phyloP scores from a whole-genome alignment of 2,113 vertebrate genomes.

The Gavialis gangeticus region DNA sequence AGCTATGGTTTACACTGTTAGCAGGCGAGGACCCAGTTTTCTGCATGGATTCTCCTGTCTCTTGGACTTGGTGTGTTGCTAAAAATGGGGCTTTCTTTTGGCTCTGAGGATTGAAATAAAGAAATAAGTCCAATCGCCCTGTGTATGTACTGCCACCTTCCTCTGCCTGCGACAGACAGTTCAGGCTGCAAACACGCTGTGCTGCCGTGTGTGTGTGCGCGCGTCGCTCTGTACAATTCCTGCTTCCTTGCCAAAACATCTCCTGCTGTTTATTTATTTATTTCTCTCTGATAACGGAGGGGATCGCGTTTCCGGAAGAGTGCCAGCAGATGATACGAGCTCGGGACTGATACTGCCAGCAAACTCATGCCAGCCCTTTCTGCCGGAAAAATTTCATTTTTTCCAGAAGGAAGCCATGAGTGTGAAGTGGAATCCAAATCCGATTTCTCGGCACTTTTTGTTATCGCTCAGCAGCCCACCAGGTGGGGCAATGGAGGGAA shows the following conservation, averaged over 20 bases:
- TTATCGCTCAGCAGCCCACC: conserved; percentile 91
- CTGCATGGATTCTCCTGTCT: background rate
- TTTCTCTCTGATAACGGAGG: conserved; percentile 88
- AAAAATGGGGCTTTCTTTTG: background rate
- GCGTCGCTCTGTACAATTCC: conserved; percentile 66
- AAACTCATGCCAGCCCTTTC: conserved; percentile 88
- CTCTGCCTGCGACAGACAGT: conserved; percentile 28
- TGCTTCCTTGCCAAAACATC: conserved; percentile 76
- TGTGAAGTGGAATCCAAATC: conserved; percentile 92
- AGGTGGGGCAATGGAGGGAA: conserved; percentile 93
- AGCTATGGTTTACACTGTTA: background rate
- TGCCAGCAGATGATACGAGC: conserved; percentile 90
- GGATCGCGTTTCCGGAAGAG: conserved; percentile 92
- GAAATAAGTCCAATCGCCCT: background rate
- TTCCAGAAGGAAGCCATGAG: conserved; percentile 93
- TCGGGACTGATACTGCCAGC: conserved; percentile 88
- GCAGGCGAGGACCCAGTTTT: background rate
- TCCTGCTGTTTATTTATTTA: conserved; percentile 81
- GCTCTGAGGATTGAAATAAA: background rate
- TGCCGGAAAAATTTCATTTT: conserved; percentile 91
- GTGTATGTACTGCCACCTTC: conserved; percentile 59
- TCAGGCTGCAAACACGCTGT: background rate
- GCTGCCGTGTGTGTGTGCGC: background rate
- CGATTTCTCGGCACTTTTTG: conserved; percentile 87
- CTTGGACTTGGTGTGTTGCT: background rate